These are phyloP conservation scores for Neodiprion virginianus DNA, from an alignment of 1,140 invertebrate genomes.

Conservation along the genomic window DNA sequence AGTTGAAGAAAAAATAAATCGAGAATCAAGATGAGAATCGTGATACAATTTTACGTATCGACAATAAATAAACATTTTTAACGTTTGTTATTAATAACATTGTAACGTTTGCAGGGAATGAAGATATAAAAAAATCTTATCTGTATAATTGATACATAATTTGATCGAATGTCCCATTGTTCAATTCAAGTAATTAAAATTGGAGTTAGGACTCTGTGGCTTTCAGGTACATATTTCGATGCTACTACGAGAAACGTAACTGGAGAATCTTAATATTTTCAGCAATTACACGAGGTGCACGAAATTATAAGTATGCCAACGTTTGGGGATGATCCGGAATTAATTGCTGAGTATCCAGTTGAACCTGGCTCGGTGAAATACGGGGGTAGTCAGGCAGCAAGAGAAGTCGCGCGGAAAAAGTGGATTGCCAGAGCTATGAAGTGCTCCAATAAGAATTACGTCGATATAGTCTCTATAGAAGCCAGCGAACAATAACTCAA, in stretches of 20 bases:
- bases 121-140: no score
- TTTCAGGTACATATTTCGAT: slow-evolving; percentile 4
- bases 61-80: not conserved
- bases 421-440: slow-evolving; percentile 44
- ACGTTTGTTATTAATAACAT: no score
- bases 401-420: slow-evolving; percentile 39
- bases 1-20: no score
- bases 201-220: slow-evolving; percentile 4
- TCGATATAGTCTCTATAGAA: slow-evolving; percentile 32
- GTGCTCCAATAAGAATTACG: slow-evolving; percentile 25
- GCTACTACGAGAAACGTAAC: not conserved
- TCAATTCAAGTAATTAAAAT: not conserved
- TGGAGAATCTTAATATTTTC: not conserved
- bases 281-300: not conserved
- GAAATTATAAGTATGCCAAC: slow-evolving; percentile 31
- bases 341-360: slow-evolving; percentile 28
- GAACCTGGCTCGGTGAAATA: slow-evolving; percentile 7
- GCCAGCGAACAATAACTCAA: slow-evolving; percentile 10
- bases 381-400: slow-evolving; percentile 27
- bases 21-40: not conserved
- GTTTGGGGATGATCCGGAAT: slow-evolving; percentile 30
- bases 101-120: no score
- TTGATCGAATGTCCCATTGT: no score
- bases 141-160: no score
- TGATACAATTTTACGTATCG: not conserved